Conservation (phyloP, 2,113 vertebrate species). For the Mugil cephalus region DNA sequence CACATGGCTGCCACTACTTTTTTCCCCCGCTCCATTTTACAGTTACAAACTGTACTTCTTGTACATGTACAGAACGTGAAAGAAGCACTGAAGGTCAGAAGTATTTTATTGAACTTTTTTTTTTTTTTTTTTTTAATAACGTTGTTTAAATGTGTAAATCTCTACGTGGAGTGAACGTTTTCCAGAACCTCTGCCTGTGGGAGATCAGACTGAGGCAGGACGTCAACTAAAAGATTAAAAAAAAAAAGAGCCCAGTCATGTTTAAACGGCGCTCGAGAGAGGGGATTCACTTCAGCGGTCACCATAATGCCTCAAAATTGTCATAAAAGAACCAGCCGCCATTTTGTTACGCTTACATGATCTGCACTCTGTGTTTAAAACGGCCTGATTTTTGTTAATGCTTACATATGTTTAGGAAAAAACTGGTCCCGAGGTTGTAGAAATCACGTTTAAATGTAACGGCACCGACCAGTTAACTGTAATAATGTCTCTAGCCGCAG, state of each 20-base stretch:
- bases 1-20: constrained; percentile 25
- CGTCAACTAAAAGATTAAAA: constrained; percentile 21
- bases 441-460: constrained; percentile 46
- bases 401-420: constrained; percentile 46
- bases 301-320: constrained; percentile 76
- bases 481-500: constrained; percentile 22
- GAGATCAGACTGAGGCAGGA: constrained; percentile 43
- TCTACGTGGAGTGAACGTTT: constrained; percentile 48
- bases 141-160: constrained; percentile 72
- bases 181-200: constrained; percentile 49
- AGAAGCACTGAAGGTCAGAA: constrained; percentile 84
- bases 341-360: constrained; percentile 37
- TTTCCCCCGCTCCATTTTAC: constrained; percentile 52
- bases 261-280: constrained; percentile 42
- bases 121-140: constrained; percentile 57
- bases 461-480: constrained; percentile 20
- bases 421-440: constrained; percentile 21
- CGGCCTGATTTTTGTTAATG: constrained; percentile 43
- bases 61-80: constrained; percentile 58
- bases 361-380: neutral
- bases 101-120: constrained; percentile 78
- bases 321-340: constrained; percentile 71
- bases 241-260: constrained; percentile 34
- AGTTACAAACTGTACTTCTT: constrained; percentile 70
- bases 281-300: constrained; percentile 68